Conservation (phyloP, 2,797 vertebrate species). For the Sitta carolinensis region DNA sequence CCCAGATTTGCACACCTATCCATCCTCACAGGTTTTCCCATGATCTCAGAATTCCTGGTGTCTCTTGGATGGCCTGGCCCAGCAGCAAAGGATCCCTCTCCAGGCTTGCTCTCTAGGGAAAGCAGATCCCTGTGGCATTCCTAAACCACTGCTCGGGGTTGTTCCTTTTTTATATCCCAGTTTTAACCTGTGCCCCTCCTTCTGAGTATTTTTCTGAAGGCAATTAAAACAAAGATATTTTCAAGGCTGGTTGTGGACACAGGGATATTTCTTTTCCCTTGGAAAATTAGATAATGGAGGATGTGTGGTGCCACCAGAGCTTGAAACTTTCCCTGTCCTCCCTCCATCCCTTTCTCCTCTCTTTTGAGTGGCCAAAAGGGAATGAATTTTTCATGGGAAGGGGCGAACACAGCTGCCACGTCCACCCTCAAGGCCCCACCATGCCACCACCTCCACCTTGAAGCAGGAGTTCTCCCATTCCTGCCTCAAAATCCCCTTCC, state of each 20-base stretch:
- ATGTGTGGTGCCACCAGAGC: background rate
- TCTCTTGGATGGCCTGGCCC: background rate
- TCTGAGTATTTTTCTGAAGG: background rate
- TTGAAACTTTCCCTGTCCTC: background rate
- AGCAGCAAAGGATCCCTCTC: background rate
- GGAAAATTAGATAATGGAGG: background rate
- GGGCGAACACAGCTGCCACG: accelerated
- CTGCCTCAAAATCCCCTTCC: background rate
- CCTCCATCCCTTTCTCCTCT: background rate
- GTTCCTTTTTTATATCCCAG: background rate
- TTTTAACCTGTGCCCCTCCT: background rate
- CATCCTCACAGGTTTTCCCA: background rate
- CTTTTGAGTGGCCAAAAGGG: background rate
- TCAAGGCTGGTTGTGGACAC: background rate
- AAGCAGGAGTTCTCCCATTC: background rate
- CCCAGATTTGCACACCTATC: background rate
- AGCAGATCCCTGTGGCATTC: background rate
- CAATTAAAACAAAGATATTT: background rate
- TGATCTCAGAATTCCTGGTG: background rate
- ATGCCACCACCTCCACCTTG: background rate
- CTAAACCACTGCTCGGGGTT: background rate
- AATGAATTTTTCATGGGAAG: background rate
- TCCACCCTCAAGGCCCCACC: background rate
- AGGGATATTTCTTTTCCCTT: background rate
- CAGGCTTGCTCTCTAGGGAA: background rate